Base-by-base conservation (phyloP, 1,140 invertebrate genomes). In the Aradophagus sp. region DNA sequence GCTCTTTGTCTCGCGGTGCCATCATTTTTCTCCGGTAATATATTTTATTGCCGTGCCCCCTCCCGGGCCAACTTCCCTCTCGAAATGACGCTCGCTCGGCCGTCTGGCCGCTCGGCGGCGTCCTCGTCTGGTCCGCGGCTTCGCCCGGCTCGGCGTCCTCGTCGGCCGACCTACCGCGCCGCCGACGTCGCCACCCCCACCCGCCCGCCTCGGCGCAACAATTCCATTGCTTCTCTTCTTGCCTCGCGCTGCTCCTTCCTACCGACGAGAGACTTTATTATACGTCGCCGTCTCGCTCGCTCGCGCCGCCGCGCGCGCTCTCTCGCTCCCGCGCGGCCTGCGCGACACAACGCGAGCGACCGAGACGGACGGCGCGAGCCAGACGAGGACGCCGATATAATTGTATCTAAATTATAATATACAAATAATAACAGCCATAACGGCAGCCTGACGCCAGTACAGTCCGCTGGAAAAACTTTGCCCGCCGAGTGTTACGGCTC, bases 371-470 rank as follows among this genome's bases (percentile, higher is more conserved):
- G 31, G 8, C 56, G 63, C 42, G 45, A 45, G 76, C 45, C 53
- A 69, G 74, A 82, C 78, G 71, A 80, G 68, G 83, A 84, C 74
- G 42, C 69, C 55, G 53, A 84, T 84, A 84, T 86, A 86, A 86
- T 86, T 86, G 80, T 86, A 83, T 85, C 84, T 84, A 84, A 84
- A 86, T 86, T 84, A 86, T 84, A 86, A 86, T 86, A 86, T 86
- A 84, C 83, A 84, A 84, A 86, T 84, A 86, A 86, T 86, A 86
- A 84, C 83, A 83, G 84, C 76, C 80, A 78, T 77, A 80, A 78
- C 83, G 82, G 76, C 83, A 83, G 81, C 35, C 81, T 77, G 84
- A 84, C 84, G 83, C 83, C 84, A 78, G 82, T 84, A 85, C 83
- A 84, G 81, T 81, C 83, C 23, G 38, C n/a, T 48, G 42, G 69